phyloP scores from a whole-genome alignment of 1,140 invertebrate genomes.

The Parasteatoda tepidariorum region DNA sequence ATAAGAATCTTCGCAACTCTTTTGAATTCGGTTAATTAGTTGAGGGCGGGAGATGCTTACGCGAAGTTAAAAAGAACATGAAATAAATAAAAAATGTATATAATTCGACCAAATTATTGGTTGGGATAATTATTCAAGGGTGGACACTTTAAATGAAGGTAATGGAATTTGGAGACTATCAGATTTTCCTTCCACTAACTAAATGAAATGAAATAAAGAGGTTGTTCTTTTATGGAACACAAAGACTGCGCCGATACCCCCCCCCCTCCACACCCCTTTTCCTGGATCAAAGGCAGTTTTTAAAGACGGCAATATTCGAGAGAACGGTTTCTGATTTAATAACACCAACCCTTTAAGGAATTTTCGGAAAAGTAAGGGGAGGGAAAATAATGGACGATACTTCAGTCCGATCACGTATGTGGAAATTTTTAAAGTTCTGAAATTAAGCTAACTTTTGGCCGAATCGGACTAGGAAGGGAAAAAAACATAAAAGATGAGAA shows the following conservation, averaged over 20 bases:
- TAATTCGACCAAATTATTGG: conserved; percentile 34
- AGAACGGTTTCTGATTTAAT: conserved; percentile 56
- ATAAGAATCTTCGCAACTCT: conserved; percentile 37
- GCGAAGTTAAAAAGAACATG: background rate
- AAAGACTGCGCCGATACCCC: conserved; percentile 1
- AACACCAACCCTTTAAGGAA: conserved; percentile 29
- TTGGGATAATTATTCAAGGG: conserved; percentile 49
- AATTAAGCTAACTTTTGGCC: too few species aligned
- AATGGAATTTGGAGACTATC: conserved; percentile 56
- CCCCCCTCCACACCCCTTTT: too few species aligned
- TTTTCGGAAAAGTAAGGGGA: background rate
- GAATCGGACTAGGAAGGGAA: too few species aligned
- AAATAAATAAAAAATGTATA: background rate
- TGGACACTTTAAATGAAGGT: conserved; percentile 56
- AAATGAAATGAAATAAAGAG: conserved; percentile 51
- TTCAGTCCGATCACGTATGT: conserved; percentile 22
- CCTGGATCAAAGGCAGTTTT: conserved; percentile 55
- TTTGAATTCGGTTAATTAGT: conserved; percentile 54
- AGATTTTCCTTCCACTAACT: conserved; percentile 48
- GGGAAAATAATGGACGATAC: background rate
- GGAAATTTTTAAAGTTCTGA: conserved; percentile 32
- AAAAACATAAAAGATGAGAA: too few species aligned
- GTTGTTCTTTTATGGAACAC: conserved; percentile 12
- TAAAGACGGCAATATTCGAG: conserved; percentile 24
- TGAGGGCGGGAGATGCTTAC: background rate